phyloP scores from a whole-genome alignment of 2,888 invertebrate genomes.

The Drepanosiphum platanoidis region DNA sequence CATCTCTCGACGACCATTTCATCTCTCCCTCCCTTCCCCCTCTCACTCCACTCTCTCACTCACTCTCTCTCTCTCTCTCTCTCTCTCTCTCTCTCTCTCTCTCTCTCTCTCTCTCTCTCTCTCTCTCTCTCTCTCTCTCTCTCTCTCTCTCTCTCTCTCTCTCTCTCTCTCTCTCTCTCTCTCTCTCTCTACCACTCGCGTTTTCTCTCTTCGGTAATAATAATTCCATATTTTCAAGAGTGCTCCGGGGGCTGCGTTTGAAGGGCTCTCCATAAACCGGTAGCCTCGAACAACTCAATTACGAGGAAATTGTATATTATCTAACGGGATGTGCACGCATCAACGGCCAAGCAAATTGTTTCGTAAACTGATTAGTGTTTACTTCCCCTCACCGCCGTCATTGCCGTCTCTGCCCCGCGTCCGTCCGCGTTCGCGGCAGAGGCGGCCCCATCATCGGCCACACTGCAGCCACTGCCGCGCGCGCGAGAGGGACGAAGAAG shows the following conservation, averaged over 20 bases:
- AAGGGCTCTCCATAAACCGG: conserved; percentile 62
- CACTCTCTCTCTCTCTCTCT: conserved; percentile 20
- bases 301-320: conserved; percentile 62
- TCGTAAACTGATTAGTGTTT: conserved; percentile 64
- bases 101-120: not conserved
- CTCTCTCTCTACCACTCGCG: not conserved
- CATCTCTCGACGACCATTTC: not conserved
- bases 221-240: conserved; percentile 62
- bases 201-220: conserved; percentile 36
- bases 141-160: too few relatives aligned
- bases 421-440: not conserved
- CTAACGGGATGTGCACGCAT: conserved; percentile 62
- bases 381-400: conserved; percentile 11
- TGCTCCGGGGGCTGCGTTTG: conserved; percentile 61
- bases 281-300: conserved; percentile 62
- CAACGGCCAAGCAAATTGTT: conserved; percentile 64
- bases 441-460: conserved; percentile 10
- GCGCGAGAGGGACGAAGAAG: conserved; percentile 13
- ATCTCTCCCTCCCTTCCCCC: not conserved
- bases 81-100: not conserved
- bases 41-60: not conserved
- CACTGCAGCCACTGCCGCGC: conserved; percentile 63
- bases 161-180: not conserved
- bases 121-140: too few relatives aligned
- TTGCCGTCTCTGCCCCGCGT: not conserved